Evolutionary conservation across 1,140 invertebrate genomes (phyloP).

Genomic region (Sinonovacula constricta): DNA sequence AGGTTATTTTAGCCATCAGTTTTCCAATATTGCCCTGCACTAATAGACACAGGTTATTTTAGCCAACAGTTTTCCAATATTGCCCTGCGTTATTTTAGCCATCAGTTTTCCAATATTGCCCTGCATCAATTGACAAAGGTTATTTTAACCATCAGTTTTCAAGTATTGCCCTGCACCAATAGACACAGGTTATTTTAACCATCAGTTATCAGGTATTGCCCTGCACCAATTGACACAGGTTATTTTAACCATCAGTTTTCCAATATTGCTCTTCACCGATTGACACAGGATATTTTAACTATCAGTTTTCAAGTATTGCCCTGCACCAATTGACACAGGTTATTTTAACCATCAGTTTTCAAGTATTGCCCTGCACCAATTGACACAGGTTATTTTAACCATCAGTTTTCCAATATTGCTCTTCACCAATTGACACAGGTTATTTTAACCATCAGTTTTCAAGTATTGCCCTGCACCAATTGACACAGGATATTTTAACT

Average conservation of each 20-base stretch:
- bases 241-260: not conserved
- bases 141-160: not conserved
- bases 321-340: not conserved
- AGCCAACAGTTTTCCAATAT: not conserved
- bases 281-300: not conserved
- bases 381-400: not conserved
- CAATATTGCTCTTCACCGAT: not conserved
- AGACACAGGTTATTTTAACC: not conserved
- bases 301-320: not conserved
- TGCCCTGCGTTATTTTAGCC: not conserved
- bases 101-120: not conserved
- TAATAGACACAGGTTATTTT: not conserved
- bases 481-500: not conserved
- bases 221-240: not conserved
- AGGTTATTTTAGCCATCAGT: not conserved
- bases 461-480: not conserved
- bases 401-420: not conserved
- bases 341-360: not conserved
- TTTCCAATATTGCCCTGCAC: not conserved
- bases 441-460: not conserved
- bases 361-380: not conserved
- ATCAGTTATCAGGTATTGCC: too few species aligned
- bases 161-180: not conserved
- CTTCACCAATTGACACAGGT: not conserved
- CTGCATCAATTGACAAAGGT: not conserved